Evolutionary conservation across 2,888 invertebrate species (phyloP), one percentile per base, ranked within the genome.

Genomic region (Tribolium freemani): DNA sequence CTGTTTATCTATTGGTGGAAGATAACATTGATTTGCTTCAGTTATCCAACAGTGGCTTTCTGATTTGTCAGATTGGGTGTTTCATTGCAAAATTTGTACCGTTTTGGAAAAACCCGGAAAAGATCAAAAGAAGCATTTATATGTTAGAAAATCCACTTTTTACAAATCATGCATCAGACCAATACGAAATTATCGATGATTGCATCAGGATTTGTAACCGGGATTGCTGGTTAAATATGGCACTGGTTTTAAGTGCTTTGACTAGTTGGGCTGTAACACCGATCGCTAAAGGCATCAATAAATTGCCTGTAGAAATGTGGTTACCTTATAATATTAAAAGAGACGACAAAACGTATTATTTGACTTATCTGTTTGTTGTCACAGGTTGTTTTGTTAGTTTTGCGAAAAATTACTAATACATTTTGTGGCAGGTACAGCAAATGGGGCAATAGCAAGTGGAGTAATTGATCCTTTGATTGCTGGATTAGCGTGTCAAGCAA

Each of bases 1-100:
- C 51, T 10, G 10, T 51, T 6, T 16, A 63, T 31, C 10, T 63
- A 20, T 6, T 63, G 8, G 31, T 63, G 10, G 30, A 20, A 16
- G 63, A 63, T 9, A 20, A 63, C 11, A 30, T 63, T 6, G 44
- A 30, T 13, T 50, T 51, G 16, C 20, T n/a, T 26, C 63, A 51
- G 51, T 5, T 63, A 11, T 48, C 30, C 13, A 50, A 63, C 51
- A 63, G 51, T 51, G 48, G 10, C 9, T 63, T 63, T 38, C n/a
- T 63, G 10, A 61, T 31, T 31, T 31, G 38, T 38, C 38, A 38
- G 8, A 38, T 38, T 38, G 38, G 38, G 8, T 38, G 8, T 38
- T 6, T 38, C 8, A 5, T 38, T 38, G 38, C 38, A 38, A 38
- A 38, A 3, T 38, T 38, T 38, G n/a, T 38, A 9, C 38, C 38